Percentiles rank a stretch among this genome's conserved stretches.
Conservation (phyloP, 2,888 invertebrate genomes). For the Pandemis corylana region DNA sequence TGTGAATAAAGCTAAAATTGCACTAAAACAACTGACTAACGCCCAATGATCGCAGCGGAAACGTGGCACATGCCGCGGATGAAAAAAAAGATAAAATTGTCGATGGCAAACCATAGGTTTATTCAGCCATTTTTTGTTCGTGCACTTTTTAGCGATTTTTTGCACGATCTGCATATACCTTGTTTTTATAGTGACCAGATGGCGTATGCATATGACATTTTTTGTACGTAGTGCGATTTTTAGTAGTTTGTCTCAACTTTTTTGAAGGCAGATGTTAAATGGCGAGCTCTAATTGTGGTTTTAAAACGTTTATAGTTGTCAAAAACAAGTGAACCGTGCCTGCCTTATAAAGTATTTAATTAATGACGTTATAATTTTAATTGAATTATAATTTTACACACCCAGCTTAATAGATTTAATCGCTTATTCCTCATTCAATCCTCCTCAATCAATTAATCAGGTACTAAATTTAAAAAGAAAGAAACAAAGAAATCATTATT, state of each 20-base stretch:
- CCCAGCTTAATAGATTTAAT: too few relatives aligned
- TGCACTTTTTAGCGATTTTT: slow-evolving; percentile 77
- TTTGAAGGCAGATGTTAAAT: slow-evolving; percentile 77
- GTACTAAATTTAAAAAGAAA: too few relatives aligned
- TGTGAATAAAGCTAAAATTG: slow-evolving; percentile 15
- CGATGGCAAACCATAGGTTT: slow-evolving; percentile 59
- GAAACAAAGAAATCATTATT: too few relatives aligned
- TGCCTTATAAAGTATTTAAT: background rate
- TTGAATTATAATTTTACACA: too few relatives aligned
- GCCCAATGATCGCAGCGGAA: slow-evolving; percentile 56
- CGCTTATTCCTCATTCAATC: too few relatives aligned
- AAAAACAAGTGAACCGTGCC: background rate
- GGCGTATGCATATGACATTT: slow-evolving; percentile 84
- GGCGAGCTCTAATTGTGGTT: slow-evolving; percentile 22
- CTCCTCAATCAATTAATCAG: background rate
- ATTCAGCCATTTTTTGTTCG: slow-evolving; percentile 56
- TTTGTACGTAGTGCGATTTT: slow-evolving; percentile 77
- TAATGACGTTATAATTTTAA: background rate
- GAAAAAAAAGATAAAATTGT: slow-evolving; percentile 62
- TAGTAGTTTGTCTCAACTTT: slow-evolving; percentile 74
- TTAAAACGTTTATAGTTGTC: slow-evolving; percentile 5
- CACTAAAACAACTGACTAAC: slow-evolving; percentile 35
- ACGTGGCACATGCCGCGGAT: slow-evolving; percentile 73
- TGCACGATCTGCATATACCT: slow-evolving; percentile 62
- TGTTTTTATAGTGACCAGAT: slow-evolving; percentile 79